Evolutionary conservation across 2,113 vertebrate species (phyloP).

Genomic region (Labeo rohita): DNA sequence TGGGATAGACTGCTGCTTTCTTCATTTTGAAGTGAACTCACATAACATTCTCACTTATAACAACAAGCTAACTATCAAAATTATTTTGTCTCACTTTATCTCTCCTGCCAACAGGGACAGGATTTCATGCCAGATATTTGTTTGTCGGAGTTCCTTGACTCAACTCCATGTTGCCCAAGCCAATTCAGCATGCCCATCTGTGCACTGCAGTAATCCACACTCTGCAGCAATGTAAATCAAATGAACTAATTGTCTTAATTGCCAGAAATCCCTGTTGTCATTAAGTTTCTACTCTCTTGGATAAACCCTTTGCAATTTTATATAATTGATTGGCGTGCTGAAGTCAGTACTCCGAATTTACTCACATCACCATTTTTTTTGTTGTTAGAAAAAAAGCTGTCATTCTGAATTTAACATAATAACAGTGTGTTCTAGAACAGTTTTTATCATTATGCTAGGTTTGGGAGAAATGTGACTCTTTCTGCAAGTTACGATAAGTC

Average conservation of each 20-base stretch:
- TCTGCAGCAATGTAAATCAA: slow-evolving; percentile 66
- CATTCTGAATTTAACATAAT: background rate
- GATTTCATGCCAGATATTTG: slow-evolving; percentile 23
- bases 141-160: slow-evolving; percentile 35
- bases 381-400: background rate
- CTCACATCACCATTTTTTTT: background rate
- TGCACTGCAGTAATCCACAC: slow-evolving; percentile 45
- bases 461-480: background rate
- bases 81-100: slow-evolving; percentile 33
- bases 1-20: slow-evolving; percentile 1
- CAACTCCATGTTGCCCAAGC: slow-evolving; percentile 19
- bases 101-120: slow-evolving; percentile 15
- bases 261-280: slow-evolving; percentile 66
- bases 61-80: slow-evolving; percentile 32
- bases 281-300: slow-evolving; percentile 64
- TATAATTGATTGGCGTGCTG: slow-evolving; percentile 59
- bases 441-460: background rate
- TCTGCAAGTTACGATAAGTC: background rate
- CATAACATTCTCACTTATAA: slow-evolving; percentile 29
- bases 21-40: slow-evolving; percentile 13
- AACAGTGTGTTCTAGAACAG: background rate
- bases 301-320: slow-evolving; percentile 63
- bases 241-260: slow-evolving; percentile 70
- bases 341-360: slow-evolving; percentile 45
- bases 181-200: slow-evolving; percentile 35